Evolutionary conservation across 1,140 invertebrate species (phyloP).

Genomic region (Orius insidiosus): DNA sequence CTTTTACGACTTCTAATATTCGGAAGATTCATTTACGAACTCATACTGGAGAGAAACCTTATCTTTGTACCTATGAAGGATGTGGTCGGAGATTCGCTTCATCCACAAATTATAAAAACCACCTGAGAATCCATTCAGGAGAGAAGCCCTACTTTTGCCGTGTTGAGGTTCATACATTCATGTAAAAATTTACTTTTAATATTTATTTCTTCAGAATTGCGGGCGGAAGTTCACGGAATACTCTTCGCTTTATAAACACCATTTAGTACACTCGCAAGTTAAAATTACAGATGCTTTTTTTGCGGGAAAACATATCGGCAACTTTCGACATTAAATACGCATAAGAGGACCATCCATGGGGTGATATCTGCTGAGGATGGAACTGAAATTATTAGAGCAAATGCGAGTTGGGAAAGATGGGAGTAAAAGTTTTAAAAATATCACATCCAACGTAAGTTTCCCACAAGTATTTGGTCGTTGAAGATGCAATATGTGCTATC

Average conservation of each 20-base stretch:
- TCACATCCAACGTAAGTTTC: constrained; percentile 10
- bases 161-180: constrained; percentile 22
- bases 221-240: constrained; percentile 55
- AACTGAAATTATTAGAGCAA: constrained; percentile 16
- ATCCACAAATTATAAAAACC: constrained; percentile 53
- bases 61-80: constrained; percentile 35
- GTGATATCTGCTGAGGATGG: constrained; percentile 16
- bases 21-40: constrained; percentile 43
- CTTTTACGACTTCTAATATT: constrained; percentile 58
- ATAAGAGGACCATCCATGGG: constrained; percentile 32
- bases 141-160: constrained; percentile 38
- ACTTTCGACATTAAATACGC: constrained; percentile 40
- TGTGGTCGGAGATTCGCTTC: constrained; percentile 46
- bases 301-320: constrained; percentile 43
- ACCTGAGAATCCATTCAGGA: constrained; percentile 39
- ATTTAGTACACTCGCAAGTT: constrained; percentile 43
- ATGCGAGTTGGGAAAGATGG: constrained; percentile 8
- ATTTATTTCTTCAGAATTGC: constrained; percentile 35
- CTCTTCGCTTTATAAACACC: constrained; percentile 56
- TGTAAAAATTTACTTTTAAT: too few species aligned
- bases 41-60: constrained; percentile 46
- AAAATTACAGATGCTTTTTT: constrained; percentile 38
- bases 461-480: background rate
- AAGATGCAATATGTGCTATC: too few species aligned
- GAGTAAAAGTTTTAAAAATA: constrained; percentile 13